A percentile compares a stretch with the other conserved stretches of the same genome.
Evolutionary conservation across 2,797 vertebrate species (phyloP).

Genomic region (Emydoidea blandingii): DNA sequence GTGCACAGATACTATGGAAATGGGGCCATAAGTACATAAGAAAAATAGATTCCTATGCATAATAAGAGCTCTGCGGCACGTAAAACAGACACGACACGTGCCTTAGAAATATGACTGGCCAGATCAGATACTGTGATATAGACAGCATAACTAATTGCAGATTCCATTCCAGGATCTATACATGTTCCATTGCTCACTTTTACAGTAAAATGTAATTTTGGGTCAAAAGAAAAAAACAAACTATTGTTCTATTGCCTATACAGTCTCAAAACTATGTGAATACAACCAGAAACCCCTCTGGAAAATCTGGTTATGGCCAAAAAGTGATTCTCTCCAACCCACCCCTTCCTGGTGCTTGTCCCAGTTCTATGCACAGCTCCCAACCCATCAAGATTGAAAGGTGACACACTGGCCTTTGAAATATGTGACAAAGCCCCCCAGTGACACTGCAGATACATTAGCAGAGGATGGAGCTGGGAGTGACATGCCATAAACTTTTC

Average conservation of each 20-base stretch:
- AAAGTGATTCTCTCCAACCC: neutral
- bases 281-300: neutral
- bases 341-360: neutral
- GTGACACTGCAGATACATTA: neutral
- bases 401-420: neutral
- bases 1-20: too few relatives aligned
- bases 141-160: neutral
- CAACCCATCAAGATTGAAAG: neutral
- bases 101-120: neutral
- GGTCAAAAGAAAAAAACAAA: neutral
- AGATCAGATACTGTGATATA: neutral
- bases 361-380: neutral
- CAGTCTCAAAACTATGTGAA: neutral
- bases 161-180: neutral
- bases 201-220: neutral
- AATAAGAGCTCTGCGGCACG: too few relatives aligned
- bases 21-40: too few relatives aligned
- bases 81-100: neutral
- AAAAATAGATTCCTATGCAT: too few relatives aligned
- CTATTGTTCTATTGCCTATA: neutral
- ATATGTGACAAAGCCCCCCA: neutral
- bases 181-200: neutral
- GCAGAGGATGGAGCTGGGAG: neutral
- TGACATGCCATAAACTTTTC: neutral
- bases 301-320: neutral